These are phyloP conservation scores for Cladorhizidae sp. DNA, from an alignment of 37 sponge, comb jelly and placozoan species.

Conservation along the genomic window DNA sequence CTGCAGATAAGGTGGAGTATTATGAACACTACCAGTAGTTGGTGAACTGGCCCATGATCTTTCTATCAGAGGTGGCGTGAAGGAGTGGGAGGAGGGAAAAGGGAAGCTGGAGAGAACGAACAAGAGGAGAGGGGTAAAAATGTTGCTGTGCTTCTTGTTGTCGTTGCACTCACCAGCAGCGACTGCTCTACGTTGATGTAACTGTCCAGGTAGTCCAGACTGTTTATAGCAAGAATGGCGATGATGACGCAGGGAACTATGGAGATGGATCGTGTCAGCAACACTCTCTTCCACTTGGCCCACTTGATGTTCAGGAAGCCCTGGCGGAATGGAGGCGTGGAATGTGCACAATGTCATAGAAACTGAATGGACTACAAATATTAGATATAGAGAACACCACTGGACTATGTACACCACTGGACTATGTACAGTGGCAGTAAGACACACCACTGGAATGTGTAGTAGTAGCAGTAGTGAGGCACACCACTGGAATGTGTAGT, in stretches of 20 bases:
- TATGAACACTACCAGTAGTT: conserved; percentile 30
- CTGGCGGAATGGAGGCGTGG: conserved; percentile 20
- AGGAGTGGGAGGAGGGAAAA: conserved; percentile 88
- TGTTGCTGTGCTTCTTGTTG: not conserved
- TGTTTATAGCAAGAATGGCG: conserved; percentile 64
- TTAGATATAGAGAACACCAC: too few species aligned
- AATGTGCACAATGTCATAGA: too few species aligned
- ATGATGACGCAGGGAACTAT: conserved; percentile 86
- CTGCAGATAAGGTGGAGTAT: not conserved
- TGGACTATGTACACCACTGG: too few species aligned
- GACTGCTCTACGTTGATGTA: conserved; percentile 90
- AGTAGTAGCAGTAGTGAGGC: too few species aligned
- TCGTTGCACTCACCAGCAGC: conserved; percentile 42
- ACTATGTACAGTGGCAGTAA: too few species aligned
- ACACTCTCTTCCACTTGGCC: conserved; percentile 93
- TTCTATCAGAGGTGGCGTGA: conserved; percentile 66
- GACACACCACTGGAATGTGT: too few species aligned
- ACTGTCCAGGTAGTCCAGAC: conserved; percentile 81
- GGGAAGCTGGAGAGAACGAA: conserved; percentile 65
- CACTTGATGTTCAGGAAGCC: conserved; percentile 92
- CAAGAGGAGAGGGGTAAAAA: not conserved
- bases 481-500: too few species aligned
- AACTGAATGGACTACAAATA: too few species aligned
- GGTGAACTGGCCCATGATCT: conserved; percentile 80
- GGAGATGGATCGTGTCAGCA: conserved; percentile 86